These are phyloP conservation scores for Eumerus sabulonum DNA, from an alignment of 2,888 invertebrate species.

Conservation along the genomic window DNA sequence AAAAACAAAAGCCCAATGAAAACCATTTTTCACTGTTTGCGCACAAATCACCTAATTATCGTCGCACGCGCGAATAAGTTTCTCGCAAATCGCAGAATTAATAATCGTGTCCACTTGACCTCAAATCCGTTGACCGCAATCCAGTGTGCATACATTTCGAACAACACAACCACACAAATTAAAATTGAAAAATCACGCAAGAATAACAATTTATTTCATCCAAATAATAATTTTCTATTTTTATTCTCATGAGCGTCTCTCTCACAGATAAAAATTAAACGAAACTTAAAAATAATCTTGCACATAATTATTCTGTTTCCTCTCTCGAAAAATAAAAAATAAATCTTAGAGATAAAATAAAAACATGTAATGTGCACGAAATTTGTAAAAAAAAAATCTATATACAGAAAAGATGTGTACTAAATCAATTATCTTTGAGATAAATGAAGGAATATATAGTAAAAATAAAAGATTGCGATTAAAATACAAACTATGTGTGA, in stretches of 20 bases:
- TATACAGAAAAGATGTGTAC: slow-evolving; percentile 34
- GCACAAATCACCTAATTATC: neutral
- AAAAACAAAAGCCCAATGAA: slow-evolving; percentile 70
- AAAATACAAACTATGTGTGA: slow-evolving; percentile 39
- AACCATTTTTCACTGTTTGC: slow-evolving; percentile 65
- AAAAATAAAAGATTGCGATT: slow-evolving; percentile 30
- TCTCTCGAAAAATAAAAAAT: slow-evolving; percentile 52
- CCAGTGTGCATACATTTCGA: slow-evolving; percentile 32
- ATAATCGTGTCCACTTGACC: slow-evolving; percentile 18
- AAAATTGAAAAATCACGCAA: slow-evolving; percentile 58
- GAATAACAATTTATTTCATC: slow-evolving; percentile 64
- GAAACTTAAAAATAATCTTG: slow-evolving; percentile 68
- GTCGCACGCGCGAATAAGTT: slow-evolving; percentile 2
- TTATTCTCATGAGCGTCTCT: slow-evolving; percentile 58
- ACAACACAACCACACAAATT: neutral
- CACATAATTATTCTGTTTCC: slow-evolving; percentile 64
- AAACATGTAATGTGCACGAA: slow-evolving; percentile 62
- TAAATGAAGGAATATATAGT: slow-evolving; percentile 30
- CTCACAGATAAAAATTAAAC: slow-evolving; percentile 56
- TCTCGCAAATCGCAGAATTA: slow-evolving; percentile 18
- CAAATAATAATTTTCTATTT: slow-evolving; percentile 71
- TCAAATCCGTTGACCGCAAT: slow-evolving; percentile 12
- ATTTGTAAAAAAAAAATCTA: slow-evolving; percentile 34
- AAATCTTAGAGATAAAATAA: slow-evolving; percentile 66
- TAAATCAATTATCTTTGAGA: slow-evolving; percentile 57